Evolutionary conservation across 2,797 vertebrate species (phyloP).

Genomic region (Caiman crocodilus): DNA sequence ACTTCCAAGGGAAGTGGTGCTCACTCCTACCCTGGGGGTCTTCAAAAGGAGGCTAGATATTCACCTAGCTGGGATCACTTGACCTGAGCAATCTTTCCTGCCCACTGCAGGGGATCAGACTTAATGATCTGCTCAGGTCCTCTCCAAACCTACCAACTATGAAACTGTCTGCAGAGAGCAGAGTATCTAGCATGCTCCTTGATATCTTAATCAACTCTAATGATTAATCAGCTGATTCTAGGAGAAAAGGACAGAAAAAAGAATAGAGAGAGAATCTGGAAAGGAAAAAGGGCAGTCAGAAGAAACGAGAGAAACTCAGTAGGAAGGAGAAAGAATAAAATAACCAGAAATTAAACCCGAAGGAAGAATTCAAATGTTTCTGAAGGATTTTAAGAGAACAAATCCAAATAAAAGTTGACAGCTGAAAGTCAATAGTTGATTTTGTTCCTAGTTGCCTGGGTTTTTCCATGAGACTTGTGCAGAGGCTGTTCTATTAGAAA

Average conservation of each 20-base stretch:
- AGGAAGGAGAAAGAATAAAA: neutral
- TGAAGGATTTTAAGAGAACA: conserved; percentile 37
- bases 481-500: neutral
- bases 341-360: neutral
- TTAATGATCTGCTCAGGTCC: too few relatives aligned
- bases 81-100: too few relatives aligned
- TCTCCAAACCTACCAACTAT: too few relatives aligned
- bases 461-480: too few relatives aligned
- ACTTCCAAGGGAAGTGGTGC: too few relatives aligned
- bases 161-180: neutral
- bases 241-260: neutral
- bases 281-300: neutral
- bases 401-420: neutral
- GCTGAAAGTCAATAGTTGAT: neutral
- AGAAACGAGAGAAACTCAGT: neutral
- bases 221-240: neutral
- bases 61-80: too few relatives aligned
- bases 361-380: conserved; percentile 66
- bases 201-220: neutral
- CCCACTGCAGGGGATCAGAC: too few relatives aligned
- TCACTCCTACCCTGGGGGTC: too few relatives aligned
- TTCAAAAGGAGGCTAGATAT: too few relatives aligned
- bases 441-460: neutral
- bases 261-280: neutral
- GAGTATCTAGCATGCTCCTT: rapidly evolving